Percentiles rank a stretch among this genome's conserved stretches.
Evolutionary conservation across 35 echinoderm and acorn worm genomes (phyloP).

Genomic region (Chiridota heheva): DNA sequence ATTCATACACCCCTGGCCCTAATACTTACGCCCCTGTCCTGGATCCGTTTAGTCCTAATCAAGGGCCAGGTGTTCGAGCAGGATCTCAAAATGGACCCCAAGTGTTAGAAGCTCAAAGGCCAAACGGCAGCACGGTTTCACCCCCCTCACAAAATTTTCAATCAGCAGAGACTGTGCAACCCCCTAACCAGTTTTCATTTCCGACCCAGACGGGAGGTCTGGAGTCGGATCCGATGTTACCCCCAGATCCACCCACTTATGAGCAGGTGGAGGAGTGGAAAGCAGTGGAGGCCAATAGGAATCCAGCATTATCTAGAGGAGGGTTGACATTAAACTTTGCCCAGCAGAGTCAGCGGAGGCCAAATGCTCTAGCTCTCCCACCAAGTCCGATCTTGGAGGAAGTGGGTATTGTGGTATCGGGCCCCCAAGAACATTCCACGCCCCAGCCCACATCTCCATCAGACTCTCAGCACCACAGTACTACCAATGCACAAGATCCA

Average conservation of each 20-base stretch:
- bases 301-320: constrained; percentile 30
- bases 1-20: too few relatives aligned
- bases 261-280: constrained; percentile 70
- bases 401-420: neutral
- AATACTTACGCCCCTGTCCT: constrained; percentile 33
- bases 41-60: constrained; percentile 22
- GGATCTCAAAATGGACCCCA: too few relatives aligned
- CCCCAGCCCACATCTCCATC: neutral
- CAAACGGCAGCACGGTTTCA: neutral
- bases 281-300: constrained; percentile 25
- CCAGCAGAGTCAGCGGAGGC: constrained; percentile 41
- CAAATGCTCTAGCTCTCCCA: constrained; percentile 49
- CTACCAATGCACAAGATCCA: too few relatives aligned
- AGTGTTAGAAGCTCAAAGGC: neutral
- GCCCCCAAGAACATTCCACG: neutral
- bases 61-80: neutral
- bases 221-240: constrained; percentile 8
- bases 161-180: neutral
- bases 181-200: neutral
- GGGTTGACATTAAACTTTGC: constrained; percentile 75
- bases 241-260: constrained; percentile 70
- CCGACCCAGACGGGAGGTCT: constrained; percentile 25
- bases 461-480: neutral
- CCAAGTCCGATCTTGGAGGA: constrained; percentile 66
- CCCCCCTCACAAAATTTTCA: constrained; percentile 17